Evolutionary conservation across 2,888 invertebrate genomes (phyloP), one percentile per base, ranked within the genome.

Genomic region (Latrodectus elegans): DNA sequence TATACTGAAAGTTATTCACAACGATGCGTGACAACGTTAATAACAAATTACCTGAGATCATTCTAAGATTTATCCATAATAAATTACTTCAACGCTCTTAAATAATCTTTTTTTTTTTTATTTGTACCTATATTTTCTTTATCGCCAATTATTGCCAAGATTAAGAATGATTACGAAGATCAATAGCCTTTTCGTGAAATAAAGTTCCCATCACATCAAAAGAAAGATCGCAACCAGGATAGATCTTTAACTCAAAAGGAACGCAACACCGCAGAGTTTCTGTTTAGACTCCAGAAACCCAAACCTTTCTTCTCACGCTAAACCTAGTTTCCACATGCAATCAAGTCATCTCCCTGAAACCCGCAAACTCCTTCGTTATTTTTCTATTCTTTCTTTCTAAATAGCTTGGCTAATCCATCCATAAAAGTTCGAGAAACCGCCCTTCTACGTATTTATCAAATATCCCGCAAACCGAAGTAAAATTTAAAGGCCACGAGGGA

Each of bases 401-500:
- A 80, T 86, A 79, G 76, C 80, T 79, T 64, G 64, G 52, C 52
- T 22, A 52, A 60, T 55, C 64, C 70, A 60, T 60, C 60, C 60
- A 60, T 60, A 60, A 60, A 60, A 60, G 81, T 86, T 86, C 81
- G 75, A 75, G 76, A 60, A 60, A 15, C 60, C 81, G 68, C 75
- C 80, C 68, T 64, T 10, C 22, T 26, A 15, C 67, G 76, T 81
- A 86, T 86, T 86, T 86, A 86, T 86, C 86, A 81, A 86, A 81
- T 86, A 86, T 70, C 73, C 51, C 11, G 53, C 78, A 53, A 84
- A 81, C 72, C 75, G 76, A 52, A 67, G 72, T 82, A 81, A 86
- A 86, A 81, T 81, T 86, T 86, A 81, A 77, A 81, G 74, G 64
- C 76, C 17, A 15, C 38, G 17, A 10, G 72, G 60, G 77, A 81